These are phyloP conservation scores for Sycophila sp. DNA, from an alignment of 1,140 invertebrate species.

Conservation along the genomic window DNA sequence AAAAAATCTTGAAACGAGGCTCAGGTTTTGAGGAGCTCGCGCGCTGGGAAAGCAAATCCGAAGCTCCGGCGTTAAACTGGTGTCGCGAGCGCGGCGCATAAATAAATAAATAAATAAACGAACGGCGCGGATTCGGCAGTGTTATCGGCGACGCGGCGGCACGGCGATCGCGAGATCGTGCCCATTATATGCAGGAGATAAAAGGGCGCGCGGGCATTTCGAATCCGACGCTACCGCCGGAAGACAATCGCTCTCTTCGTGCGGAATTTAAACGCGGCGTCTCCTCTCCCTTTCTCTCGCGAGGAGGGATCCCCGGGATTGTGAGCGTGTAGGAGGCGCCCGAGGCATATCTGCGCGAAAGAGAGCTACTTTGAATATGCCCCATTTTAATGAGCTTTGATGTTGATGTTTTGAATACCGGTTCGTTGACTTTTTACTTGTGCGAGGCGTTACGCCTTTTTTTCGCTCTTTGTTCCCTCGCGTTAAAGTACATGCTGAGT, in stretches of 20 bases:
- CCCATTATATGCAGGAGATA: constrained; percentile 26
- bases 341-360: neutral
- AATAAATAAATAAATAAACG: constrained; percentile 4
- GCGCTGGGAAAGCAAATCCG: too few species aligned
- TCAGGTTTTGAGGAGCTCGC: too few species aligned
- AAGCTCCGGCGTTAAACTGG: too few species aligned
- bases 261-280: constrained; percentile 11
- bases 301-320: too few species aligned
- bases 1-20: too few species aligned
- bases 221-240: neutral
- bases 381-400: constrained; percentile 11
- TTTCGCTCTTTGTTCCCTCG: too few species aligned
- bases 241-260: neutral
- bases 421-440: neutral
- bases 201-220: constrained; percentile 6
- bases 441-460: too few species aligned
- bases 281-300: neutral
- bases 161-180: constrained; percentile 22
- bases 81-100: too few species aligned
- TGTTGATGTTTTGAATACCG: constrained; percentile 5
- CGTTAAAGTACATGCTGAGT: too few species aligned
- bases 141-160: too few species aligned
- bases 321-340: too few species aligned
- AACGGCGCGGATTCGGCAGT: too few species aligned
- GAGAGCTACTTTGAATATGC: constrained; percentile 24